Base-by-base conservation (phyloP, 1,140 invertebrate genomes). In the Olivierus martensii region DNA sequence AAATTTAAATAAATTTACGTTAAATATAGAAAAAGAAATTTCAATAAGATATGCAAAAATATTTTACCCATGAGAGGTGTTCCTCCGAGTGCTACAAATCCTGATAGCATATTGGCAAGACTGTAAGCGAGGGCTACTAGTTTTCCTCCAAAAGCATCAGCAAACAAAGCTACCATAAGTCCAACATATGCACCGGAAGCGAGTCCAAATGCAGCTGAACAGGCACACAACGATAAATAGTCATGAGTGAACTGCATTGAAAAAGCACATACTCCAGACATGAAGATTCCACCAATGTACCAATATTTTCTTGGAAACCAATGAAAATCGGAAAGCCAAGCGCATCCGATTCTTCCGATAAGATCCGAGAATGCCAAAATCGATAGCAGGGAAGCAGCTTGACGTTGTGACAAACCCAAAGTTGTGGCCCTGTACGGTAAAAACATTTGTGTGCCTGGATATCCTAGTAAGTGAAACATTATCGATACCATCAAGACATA, bases 101-200 rank as follows among this genome's bases (percentile, higher is more conserved):
- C 56, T 15, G 51, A 46, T 38, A 37, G 21, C 14, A 53, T 49
- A 22, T 37, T 49, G 6, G 56, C 51, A 5, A 57, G 42, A 15
- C 56, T 57, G 15, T 57, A 53, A n/a, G 56, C 51, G 39, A 53
- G 19, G 12, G 56, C 56, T 36, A 53, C 57, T 42, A 49, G 51
- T 44, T 59, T 51, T 22, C 49, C 35, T 28, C 49, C 44, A 37
- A 53, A 59, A 18, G 49, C 53, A 52, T 59, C 58, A 15, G 58
- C 58, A 49, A 59, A 59, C 36, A 59, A 21, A 22, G 52, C 58
- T 11, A 59, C 57, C 39, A 57, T 48, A 10, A 59, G 56, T 18
- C 58, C 58, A 51, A 59, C 58, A 18, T 59, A 59, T 6, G 58
- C 52, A 17, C 58, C 58, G 41, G 57, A 58, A 21, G 53, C 58